phyloP scores from a whole-genome alignment of 2,113 vertebrate species.

The Neodon shergylaensis region DNA sequence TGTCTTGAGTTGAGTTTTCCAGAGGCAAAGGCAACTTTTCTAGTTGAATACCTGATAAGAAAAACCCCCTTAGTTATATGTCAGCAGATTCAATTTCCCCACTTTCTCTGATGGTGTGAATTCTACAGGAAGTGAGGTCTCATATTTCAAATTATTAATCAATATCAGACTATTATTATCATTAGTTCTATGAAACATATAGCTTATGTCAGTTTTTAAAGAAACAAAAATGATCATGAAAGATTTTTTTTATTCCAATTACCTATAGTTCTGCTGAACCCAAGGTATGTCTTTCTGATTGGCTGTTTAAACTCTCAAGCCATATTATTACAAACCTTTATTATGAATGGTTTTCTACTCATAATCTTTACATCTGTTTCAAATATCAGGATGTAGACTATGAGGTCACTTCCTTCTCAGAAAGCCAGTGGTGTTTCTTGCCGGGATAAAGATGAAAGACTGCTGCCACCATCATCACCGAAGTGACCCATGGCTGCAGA shows the following conservation, averaged over 20 bases:
- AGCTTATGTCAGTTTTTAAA: background rate
- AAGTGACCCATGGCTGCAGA: background rate
- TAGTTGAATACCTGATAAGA: background rate
- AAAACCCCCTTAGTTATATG: background rate
- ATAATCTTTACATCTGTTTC: slow-evolving; percentile 12
- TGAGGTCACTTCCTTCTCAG: background rate
- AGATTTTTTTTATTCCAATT: background rate
- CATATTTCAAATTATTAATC: background rate
- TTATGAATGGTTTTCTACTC: background rate
- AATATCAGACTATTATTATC: background rate
- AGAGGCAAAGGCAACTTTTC: background rate
- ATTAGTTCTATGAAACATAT: background rate
- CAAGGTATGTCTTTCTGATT: background rate
- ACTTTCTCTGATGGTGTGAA: background rate
- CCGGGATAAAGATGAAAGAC: background rate
- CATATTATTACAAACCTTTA: background rate
- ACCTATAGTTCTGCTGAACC: background rate
- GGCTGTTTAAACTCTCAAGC: background rate
- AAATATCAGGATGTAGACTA: background rate
- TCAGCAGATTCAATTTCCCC: background rate
- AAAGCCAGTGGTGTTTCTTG: background rate
- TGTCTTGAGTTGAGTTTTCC: background rate
- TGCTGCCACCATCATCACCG: background rate
- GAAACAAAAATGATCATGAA: background rate
- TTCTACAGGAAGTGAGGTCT: background rate